phyloP scores from a whole-genome alignment of 2,113 vertebrate genomes.

The Ariopsis seemanni region DNA sequence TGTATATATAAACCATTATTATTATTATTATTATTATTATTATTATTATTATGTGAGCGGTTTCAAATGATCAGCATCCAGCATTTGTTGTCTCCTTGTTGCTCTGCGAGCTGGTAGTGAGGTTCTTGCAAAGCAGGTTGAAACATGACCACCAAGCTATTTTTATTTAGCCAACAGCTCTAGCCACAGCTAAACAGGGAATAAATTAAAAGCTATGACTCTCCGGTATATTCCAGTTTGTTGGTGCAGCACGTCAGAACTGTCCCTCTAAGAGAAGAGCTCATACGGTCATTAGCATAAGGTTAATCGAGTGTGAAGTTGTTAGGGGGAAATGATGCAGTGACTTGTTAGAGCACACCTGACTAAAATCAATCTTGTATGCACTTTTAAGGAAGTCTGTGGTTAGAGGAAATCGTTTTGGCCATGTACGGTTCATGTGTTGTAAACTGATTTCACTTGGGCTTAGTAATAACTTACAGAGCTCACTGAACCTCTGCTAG shows the following conservation, averaged over 20 bases:
- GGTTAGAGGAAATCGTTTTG: slow-evolving; percentile 20
- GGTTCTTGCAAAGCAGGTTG: background rate
- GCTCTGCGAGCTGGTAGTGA: background rate
- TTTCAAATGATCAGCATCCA: background rate
- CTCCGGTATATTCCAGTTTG: background rate
- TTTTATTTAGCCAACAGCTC: background rate
- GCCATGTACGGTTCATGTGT: background rate
- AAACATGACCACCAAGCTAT: background rate
- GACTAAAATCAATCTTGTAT: slow-evolving; percentile 17
- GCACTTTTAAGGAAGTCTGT: background rate
- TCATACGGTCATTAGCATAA: background rate
- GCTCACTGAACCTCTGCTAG: background rate
- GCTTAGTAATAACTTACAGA: slow-evolving; percentile 16
- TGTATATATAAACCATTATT: background rate
- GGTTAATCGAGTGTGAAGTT: background rate
- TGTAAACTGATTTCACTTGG: slow-evolving; percentile 23
- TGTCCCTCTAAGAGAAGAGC: background rate
- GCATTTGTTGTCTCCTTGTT: background rate
- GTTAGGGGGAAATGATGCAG: background rate
- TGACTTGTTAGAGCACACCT: background rate
- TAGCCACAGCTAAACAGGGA: slow-evolving; percentile 8
- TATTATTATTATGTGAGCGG: background rate
- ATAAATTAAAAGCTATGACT: background rate
- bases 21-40: too few species aligned
- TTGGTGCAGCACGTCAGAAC: background rate